Conservation (phyloP, 64 coral and sea anemone species). For the Porites lutea region DNA sequence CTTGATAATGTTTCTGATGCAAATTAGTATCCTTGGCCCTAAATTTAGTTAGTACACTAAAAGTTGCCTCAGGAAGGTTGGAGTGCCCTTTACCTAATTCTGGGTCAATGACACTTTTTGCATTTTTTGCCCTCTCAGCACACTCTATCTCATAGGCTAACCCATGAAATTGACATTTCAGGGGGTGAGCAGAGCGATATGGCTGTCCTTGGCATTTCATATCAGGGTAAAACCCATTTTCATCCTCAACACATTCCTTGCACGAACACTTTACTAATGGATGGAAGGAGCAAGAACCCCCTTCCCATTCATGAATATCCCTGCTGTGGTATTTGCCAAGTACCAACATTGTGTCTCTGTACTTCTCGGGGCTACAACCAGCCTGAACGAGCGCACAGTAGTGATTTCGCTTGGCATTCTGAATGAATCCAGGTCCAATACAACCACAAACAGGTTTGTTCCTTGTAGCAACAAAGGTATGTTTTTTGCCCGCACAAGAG, state of each 20-base stretch:
- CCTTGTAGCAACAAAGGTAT: conserved; percentile 45
- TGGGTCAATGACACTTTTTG: conserved; percentile 34
- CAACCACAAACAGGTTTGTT: conserved; percentile 64
- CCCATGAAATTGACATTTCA: conserved; percentile 69
- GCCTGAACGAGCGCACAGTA: conserved; percentile 56
- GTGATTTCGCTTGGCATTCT: conserved; percentile 53
- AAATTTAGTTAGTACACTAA: conserved; percentile 69
- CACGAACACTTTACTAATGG: too few relatives aligned
- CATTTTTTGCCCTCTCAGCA: conserved; percentile 44
- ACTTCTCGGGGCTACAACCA: conserved; percentile 54
- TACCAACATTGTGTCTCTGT: conserved; percentile 40
- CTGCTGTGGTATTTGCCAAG: conserved; percentile 64
- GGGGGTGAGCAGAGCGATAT: conserved; percentile 48
- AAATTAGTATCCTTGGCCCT: conserved; percentile 36
- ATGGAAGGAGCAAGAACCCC: too few relatives aligned
- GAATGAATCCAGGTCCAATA: conserved; percentile 55
- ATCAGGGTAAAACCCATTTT: too few relatives aligned
- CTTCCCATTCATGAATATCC: conserved; percentile 65
- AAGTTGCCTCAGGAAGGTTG: conserved; percentile 20
- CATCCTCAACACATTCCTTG: too few relatives aligned
- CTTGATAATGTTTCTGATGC: too few relatives aligned
- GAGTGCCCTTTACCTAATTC: conserved; percentile 61
- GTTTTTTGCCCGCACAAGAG: conserved; percentile 60
- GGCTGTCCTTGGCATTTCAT: too few relatives aligned
- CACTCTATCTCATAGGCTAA: conserved; percentile 76